Evolutionary conservation across 1,140 invertebrate genomes (phyloP), one percentile per base, ranked within the genome.

Genomic region (Trichonephila inaurata): DNA sequence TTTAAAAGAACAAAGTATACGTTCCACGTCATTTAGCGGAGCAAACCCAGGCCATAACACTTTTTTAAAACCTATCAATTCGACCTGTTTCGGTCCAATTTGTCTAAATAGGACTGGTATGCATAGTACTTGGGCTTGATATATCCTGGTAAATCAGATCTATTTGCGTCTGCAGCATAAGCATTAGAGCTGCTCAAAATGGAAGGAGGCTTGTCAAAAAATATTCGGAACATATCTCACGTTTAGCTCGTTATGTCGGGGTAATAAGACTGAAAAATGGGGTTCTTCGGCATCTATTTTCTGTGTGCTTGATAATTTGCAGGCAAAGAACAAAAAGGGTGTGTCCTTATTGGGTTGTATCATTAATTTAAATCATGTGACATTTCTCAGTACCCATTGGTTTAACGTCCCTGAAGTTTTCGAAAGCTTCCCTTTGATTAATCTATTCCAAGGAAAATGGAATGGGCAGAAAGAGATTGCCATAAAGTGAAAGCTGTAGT

Each of bases 301-400:
- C 58, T 28, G 61, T 40, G 60, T 28, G 61, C 62, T 88, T 88
- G 60, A 64, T 88, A 88, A 88, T 88, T 88, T 88, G 62, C 86
- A 88, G 58, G 86, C 40, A 64, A 83, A 83, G 82, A 83, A 58
- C 18, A n/a, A 83, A 83, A 64, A 58, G 86, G 86, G 86, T 88
- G 86, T 88, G 86, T 64, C 86, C 51, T 24, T 58, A 44, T 64
- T 40, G 86, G 51, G 82, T 83, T 83, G 82, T 83, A 58, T 60
- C 86, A 88, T 88, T 88, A 88, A 64, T 88, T 88, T 88, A 88
- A 88, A 88, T 88, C 86, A 88, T 88, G 86, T 64, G 86, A 88
- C 86, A 64, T 88, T 88, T 88, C 86, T 24, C 61, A 33, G 86
- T 64, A 24, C 86, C 33, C 86, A 85, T 88, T 88, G 40, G 86